phyloP scores from a whole-genome alignment of 2,888 invertebrate species.

The Aricia artaxerxes region DNA sequence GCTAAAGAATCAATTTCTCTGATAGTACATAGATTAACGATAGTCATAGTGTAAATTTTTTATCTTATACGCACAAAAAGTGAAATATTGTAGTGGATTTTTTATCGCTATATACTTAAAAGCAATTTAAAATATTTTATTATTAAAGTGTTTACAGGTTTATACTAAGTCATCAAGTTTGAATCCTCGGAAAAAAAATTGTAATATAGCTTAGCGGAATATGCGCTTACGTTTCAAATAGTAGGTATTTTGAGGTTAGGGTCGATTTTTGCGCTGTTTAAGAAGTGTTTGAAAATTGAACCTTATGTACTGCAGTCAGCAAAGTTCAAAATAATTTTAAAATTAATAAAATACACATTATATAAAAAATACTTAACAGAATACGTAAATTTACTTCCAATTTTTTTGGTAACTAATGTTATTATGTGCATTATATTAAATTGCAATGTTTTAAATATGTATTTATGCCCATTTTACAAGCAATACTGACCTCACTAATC shows the following conservation, averaged over 20 bases:
- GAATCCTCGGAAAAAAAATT: neutral
- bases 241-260: neutral
- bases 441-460: too few species aligned
- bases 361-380: too few species aligned
- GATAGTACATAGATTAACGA: constrained; percentile 4
- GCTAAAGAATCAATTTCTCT: neutral
- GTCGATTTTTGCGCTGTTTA: neutral
- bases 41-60: constrained; percentile 23
- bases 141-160: constrained; percentile 20
- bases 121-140: constrained; percentile 32
- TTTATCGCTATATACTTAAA: constrained; percentile 29
- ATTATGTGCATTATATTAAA: too few species aligned
- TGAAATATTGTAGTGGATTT: constrained; percentile 27
- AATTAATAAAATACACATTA: too few species aligned
- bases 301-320: too few species aligned
- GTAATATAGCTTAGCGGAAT: constrained; percentile 2
- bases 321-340: too few species aligned
- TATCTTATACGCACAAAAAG: constrained; percentile 30
- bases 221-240: neutral
- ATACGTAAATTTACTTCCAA: too few species aligned
- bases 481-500: too few species aligned
- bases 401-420: too few species aligned
- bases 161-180: constrained; percentile 14
- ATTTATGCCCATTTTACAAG: too few species aligned
- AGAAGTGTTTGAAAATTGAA: neutral